Conservation (phyloP, 2,888 invertebrate genomes). For the Drosophila atripex region DNA sequence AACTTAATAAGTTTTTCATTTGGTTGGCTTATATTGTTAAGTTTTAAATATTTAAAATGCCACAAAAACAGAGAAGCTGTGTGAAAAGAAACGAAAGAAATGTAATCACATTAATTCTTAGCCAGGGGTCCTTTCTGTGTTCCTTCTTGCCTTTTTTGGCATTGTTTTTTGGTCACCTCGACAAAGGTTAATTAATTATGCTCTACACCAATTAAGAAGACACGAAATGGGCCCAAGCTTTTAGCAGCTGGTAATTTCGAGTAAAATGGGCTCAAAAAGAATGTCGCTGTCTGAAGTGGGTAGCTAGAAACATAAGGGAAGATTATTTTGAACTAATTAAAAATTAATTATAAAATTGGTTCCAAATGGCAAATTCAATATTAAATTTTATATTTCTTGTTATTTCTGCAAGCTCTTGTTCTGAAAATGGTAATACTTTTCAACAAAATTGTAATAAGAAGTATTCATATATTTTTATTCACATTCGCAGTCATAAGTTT, state of each 20-base stretch:
- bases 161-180: constrained; percentile 51
- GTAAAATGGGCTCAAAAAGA: constrained; percentile 17
- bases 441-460: background rate
- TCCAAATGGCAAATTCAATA: background rate
- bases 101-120: constrained; percentile 53
- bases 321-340: constrained; percentile 3
- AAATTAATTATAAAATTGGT: constrained; percentile 8
- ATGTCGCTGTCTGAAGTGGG: constrained; percentile 2
- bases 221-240: constrained; percentile 50
- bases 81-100: constrained; percentile 31
- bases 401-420: too few species aligned
- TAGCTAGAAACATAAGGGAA: constrained; percentile 4
- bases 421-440: background rate
- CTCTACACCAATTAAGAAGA: constrained; percentile 46
- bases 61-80: constrained; percentile 32
- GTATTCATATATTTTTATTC: background rate
- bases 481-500: constrained; percentile 24
- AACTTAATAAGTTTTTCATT: constrained; percentile 51
- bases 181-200: constrained; percentile 69
- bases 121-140: constrained; percentile 11
- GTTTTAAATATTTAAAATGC: constrained; percentile 59
- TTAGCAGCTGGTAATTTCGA: constrained; percentile 27
- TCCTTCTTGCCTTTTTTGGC: constrained; percentile 15
- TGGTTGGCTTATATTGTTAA: constrained; percentile 24
- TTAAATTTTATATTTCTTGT: background rate